Evolutionary conservation across 2,113 vertebrate genomes (phyloP).

Genomic region (Numenius arquata): DNA sequence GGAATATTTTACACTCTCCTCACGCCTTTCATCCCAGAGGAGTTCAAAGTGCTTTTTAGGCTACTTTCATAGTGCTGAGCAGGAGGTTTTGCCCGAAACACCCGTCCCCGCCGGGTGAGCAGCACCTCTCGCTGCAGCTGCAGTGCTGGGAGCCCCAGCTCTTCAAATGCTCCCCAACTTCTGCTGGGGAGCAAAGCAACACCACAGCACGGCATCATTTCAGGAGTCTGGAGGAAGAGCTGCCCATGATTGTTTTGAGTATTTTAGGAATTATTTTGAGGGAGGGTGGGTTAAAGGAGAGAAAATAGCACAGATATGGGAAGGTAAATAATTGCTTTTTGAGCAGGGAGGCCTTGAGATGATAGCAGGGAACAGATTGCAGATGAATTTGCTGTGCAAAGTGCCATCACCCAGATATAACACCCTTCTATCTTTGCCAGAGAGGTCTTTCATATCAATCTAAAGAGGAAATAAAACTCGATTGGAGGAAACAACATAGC

Average conservation of each 20-base stretch:
- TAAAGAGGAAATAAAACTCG: not conserved
- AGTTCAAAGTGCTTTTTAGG: not conserved
- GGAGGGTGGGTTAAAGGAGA: not conserved
- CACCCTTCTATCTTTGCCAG: not conserved
- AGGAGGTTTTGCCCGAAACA: not conserved
- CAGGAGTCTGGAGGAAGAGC: not conserved
- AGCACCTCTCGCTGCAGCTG: not conserved
- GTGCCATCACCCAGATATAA: not conserved
- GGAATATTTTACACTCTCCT: not conserved
- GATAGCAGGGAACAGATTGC: not conserved
- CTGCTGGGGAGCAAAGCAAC: not conserved
- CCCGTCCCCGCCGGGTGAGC: not conserved
- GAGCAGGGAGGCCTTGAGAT: not conserved
- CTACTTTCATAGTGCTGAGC: not conserved
- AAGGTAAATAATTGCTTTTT: not conserved
- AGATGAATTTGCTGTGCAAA: not conserved
- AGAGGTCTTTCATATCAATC: not conserved
- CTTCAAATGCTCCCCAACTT: not conserved
- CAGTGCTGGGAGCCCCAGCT: rapidly evolving
- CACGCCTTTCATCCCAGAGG: not conserved
- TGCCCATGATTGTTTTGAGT: not conserved
- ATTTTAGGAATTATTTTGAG: not conserved
- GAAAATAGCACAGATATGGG: not conserved
- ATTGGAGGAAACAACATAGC: not conserved
- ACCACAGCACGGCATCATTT: rapidly evolving